Base-by-base conservation (phyloP, 2,113 vertebrate species). In the Stictonetta naevosa region DNA sequence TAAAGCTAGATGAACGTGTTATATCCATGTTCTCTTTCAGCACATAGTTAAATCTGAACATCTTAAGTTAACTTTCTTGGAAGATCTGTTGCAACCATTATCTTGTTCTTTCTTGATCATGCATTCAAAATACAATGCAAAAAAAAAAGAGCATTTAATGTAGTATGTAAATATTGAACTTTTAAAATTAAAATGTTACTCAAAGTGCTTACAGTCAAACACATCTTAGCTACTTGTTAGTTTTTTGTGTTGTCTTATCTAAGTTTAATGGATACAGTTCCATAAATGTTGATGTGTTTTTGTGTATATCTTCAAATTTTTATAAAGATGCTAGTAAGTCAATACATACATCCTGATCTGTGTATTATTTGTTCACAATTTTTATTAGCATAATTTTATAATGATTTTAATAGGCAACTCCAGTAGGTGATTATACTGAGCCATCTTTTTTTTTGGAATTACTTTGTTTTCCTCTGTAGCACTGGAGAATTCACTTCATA, bases 81-180 rank as follows among this genome's bases (percentile, higher is more conserved):
- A 98, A 98, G 98, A 97, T 97, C 98, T 98, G 98, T 98, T 98
- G 99, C 99, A 99, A 99, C 99, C 98, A 99, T 99, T 99, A 99
- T 99, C 98, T 96, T 98, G 90, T 97, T 98, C 97, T 98, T 98
- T 98, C 93, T 96, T 94, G 93, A 96, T 98, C 96, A 93, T 98
- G 97, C 98, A 92, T 96, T 98, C 96, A 94, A 96, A 92, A 84
- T 63, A 93, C 17, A 10, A 94, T 73, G 93, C 96, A 97, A 85
- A 56, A 56, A 59, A 78, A 34, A 78, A 59, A 66, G 26, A 15
- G 50, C 96, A 81, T 95, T 95, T 96, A 93, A 88, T 97, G 90
- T 96, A 94, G 93, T 92, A 25, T 98, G 97, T 98, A 97, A 97
- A 98, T 97, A 98, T 14, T 92, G 96, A 97, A 92, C 96, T 97